Percentiles rank a stretch among this genome's conserved stretches.
Conservation (phyloP, 2,113 vertebrate genomes). For the Cercocebus atys region DNA sequence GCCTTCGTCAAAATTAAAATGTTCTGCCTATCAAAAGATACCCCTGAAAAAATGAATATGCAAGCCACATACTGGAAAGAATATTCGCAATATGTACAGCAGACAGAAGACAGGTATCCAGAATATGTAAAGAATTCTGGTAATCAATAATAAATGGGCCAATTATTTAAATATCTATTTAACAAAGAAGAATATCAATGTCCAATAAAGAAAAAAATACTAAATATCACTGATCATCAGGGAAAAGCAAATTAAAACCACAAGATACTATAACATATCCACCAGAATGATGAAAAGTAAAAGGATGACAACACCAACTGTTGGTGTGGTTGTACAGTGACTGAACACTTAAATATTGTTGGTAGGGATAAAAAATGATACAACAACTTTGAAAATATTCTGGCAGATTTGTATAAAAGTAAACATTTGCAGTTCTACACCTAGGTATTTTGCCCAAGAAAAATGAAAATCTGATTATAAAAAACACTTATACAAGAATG, state of each 20-base stretch:
- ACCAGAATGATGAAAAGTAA: background rate
- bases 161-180: background rate
- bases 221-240: background rate
- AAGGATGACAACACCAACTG: background rate
- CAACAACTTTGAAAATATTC: background rate
- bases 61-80: background rate
- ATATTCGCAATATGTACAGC: background rate
- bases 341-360: background rate
- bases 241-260: background rate
- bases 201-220: background rate
- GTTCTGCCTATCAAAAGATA: no score
- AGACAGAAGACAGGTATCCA: background rate
- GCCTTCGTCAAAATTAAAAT: background rate
- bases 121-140: background rate
- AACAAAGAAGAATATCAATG: background rate
- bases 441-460: background rate
- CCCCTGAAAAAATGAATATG: background rate
- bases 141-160: background rate
- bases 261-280: background rate
- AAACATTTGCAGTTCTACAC: background rate
- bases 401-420: background rate
- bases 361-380: background rate
- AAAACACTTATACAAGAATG: background rate
- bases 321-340: background rate
- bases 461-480: slow-evolving; percentile 15